Evolutionary conservation across 2,113 vertebrate genomes (phyloP).

Genomic region (Alligator mississippiensis): DNA sequence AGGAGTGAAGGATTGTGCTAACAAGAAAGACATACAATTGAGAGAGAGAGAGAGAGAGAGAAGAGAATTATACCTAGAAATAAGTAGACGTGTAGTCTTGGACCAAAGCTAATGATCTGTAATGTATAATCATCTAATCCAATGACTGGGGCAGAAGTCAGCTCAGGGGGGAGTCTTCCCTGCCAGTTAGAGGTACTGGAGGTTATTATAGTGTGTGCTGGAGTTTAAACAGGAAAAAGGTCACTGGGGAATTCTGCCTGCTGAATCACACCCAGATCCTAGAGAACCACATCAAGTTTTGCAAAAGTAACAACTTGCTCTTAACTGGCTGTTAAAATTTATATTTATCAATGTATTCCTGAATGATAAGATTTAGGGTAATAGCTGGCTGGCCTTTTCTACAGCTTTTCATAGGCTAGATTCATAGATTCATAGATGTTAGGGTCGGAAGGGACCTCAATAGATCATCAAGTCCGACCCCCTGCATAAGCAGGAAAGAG

Average conservation of each 20-base stretch:
- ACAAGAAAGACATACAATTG: neutral
- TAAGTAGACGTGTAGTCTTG: conserved; percentile 4
- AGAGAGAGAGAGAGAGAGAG: neutral
- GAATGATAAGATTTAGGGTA: neutral
- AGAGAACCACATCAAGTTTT: neutral
- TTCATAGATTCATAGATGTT: too few relatives aligned
- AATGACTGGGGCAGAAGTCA: conserved; percentile 26
- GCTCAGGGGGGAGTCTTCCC: conserved; percentile 18
- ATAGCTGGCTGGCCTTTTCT: neutral
- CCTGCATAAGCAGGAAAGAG: too few relatives aligned
- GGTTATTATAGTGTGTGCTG: neutral
- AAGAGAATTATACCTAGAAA: neutral
- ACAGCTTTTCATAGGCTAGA: neutral
- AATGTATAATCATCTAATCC: conserved; percentile 27
- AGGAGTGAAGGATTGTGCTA: neutral
- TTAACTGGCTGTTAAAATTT: neutral
- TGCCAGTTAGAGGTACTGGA: neutral
- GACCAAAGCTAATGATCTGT: conserved; percentile 2
- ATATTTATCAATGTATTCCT: neutral
- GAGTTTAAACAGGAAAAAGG: neutral
- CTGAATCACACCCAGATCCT: neutral
- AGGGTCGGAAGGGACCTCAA: too few relatives aligned
- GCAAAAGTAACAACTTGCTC: neutral
- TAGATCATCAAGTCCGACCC: too few relatives aligned
- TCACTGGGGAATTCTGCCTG: neutral